Base-by-base conservation (phyloP, 2,888 invertebrate species). In the Chouioia cunea region DNA sequence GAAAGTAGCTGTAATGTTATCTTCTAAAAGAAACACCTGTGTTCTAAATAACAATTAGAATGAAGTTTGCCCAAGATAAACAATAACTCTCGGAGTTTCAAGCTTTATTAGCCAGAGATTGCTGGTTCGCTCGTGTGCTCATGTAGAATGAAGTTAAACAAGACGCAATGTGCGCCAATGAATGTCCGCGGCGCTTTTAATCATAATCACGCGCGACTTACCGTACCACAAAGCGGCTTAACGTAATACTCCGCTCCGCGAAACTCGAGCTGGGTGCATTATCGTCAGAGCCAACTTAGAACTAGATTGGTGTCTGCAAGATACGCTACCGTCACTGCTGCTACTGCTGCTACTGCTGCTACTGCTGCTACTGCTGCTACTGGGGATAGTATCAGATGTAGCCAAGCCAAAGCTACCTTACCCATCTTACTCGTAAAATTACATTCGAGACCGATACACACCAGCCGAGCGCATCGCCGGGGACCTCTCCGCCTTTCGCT, bases 201-300 rank as follows among this genome's bases (percentile, higher is more conserved):
- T 64, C 69, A 52, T 53, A 53, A 52, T 58, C 64, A 69, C 53
- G 44, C 47, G 65, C 48, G 59, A 65, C 36, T 64, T 59, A 59
- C 27, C 43, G 47, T 54, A 53, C 54, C 44, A 59, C 44, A 47
- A 47, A 65, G 53, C 53, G 23, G 56, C 36, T 70, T 65, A 65
- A 22, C 48, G 23, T 44, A 64, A 70, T 54, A 70, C 47, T 70
- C 54, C 54, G 12, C 52, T 23, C 53, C 54, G 48, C 59, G 36
- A 70, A 70, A 70, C 59, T 59, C 12, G 22, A 58, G 54, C 70
- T 70, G 53, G 12, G 59, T 16, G 44, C 43, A 64, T 70, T 70
- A 70, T 70, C 48, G 58, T 65, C 48, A 47, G 59, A 53, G 23
- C 36, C 59, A 63, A 57, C 64, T 65, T 59, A 70, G 58, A 36